Evolutionary conservation across 2,797 vertebrate genomes (phyloP), one percentile per base, ranked within the genome.

Genomic region (Danio albolineatus): DNA sequence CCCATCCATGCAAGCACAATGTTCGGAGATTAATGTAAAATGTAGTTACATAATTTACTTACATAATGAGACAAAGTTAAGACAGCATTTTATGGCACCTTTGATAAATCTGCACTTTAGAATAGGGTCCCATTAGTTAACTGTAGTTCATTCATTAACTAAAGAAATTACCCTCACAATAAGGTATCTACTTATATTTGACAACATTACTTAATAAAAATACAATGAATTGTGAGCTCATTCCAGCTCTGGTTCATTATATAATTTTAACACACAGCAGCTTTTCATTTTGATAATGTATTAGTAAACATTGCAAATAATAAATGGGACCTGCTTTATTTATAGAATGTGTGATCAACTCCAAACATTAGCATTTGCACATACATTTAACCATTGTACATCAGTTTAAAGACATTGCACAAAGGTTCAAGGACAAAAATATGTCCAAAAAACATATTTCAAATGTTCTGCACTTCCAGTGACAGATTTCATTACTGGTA

Each of bases 1-100:
- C 46, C 48, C 60, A 60, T 80, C 53, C 67, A 76, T 77, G 69
- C 62, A 66, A 67, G 6, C 73, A 74, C 28, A 51, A 38, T 71
- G 59, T 73, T 78, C 0, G 21, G 21, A 57, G 62, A 80, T 73
- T 75, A 78, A 80, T 65, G 74, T 80, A 74, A 80, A 57, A 72
- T 60, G 54, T 56, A 67, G 78, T 78, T 81, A 70, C 38, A 49
- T 79, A 80, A 77, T 70, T 56, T 49, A 62, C 59, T 79, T 73
- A 78, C 46, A 70, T 61, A 71, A 78, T 53, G 66, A 78, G n/a
- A 71, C 79, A 70, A 72, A 19, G 56, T 79, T 67, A 54, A 74
- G 69, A 80, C 82, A 82, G 81, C 56, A 53, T 38, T 72, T 43
- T 62, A 41, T 66, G 13, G 72, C 82, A 67, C 73, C 46, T 57